Percentiles rank a stretch among this genome's conserved stretches.
Conservation (phyloP, 64 coral and sea anemone species). For the Orbicella faveolata region DNA sequence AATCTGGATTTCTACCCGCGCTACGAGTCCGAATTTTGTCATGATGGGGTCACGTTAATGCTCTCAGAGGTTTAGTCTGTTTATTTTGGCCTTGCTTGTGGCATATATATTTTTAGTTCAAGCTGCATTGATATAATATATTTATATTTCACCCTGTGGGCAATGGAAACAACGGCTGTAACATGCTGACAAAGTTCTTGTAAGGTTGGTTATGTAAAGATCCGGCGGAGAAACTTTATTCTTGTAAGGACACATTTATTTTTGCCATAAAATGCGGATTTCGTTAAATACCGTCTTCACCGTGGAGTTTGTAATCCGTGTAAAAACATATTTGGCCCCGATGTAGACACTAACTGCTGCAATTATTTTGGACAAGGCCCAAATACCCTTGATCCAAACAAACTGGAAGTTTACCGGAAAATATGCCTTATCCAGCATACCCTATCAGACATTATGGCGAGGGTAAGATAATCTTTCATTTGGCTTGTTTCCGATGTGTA, state of each 20-base stretch:
- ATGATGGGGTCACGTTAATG: conserved; percentile 21
- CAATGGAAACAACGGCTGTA: conserved; percentile 20
- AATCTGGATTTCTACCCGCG: neutral
- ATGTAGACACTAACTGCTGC: too few relatives aligned
- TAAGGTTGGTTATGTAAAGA: neutral
- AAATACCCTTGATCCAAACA: conserved; percentile 12
- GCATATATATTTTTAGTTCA: conserved; percentile 14
- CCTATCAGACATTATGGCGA: conserved; percentile 2
- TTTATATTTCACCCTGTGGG: conserved; percentile 35
- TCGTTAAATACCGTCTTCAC: too few relatives aligned
- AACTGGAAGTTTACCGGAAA: conserved; percentile 3
- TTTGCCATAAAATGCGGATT: too few relatives aligned
- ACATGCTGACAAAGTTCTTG: conserved; percentile 7
- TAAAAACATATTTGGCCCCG: too few relatives aligned
- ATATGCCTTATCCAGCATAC: conserved; percentile 7
- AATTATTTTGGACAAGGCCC: conserved; percentile 3
- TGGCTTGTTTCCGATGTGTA: neutral
- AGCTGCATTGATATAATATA: conserved; percentile 8
- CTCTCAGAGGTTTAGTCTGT: conserved; percentile 23
- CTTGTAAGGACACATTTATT: too few relatives aligned
- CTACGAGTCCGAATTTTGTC: neutral
- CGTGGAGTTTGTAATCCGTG: too few relatives aligned
- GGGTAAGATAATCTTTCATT: conserved; percentile 23
- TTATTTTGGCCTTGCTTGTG: conserved; percentile 31
- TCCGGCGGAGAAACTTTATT: neutral